A percentile compares a stretch with the other conserved stretches of the same genome.
phyloP scores from a whole-genome alignment of 2,113 vertebrate genomes.

The Eublepharis macularius region DNA sequence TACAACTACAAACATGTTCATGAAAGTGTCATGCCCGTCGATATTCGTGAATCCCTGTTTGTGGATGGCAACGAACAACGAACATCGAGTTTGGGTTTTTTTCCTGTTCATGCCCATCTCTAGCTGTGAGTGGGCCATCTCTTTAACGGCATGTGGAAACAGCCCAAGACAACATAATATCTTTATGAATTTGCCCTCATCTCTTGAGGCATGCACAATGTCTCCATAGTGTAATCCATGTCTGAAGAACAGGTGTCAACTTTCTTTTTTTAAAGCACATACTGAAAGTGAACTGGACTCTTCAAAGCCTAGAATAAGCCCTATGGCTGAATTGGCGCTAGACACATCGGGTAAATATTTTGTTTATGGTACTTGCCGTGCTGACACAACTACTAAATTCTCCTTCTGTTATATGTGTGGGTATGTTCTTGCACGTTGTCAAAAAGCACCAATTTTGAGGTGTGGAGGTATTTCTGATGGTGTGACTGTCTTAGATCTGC shows the following conservation, averaged over 20 bases:
- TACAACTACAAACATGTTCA: too few species aligned
- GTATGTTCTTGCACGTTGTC: not conserved
- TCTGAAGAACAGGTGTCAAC: conserved; percentile 13
- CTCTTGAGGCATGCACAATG: not conserved
- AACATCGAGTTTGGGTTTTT: too few species aligned
- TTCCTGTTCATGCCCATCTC: too few species aligned
- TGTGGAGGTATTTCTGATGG: not conserved
- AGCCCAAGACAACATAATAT: not conserved
- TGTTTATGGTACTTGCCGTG: not conserved
- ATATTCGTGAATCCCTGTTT: too few species aligned
- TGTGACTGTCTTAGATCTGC: not conserved
- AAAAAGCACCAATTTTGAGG: not conserved
- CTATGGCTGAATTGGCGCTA: conserved; percentile 52
- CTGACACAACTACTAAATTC: not conserved
- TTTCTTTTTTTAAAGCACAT: conserved; percentile 42
- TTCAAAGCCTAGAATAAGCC: conserved; percentile 29
- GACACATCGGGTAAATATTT: conserved; percentile 35
- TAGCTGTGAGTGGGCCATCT: too few species aligned
- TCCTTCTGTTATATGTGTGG: not conserved
- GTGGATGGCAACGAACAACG: too few species aligned
- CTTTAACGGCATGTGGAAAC: too few species aligned
- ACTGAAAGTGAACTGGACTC: conserved; percentile 29
- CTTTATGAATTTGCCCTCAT: not conserved
- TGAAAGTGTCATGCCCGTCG: too few species aligned
- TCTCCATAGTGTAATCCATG: not conserved